Percentiles rank a stretch among this genome's conserved stretches.
These are phyloP conservation scores for Cerastis leucographa DNA, from an alignment of 2,888 invertebrate species.

Conservation along the genomic window DNA sequence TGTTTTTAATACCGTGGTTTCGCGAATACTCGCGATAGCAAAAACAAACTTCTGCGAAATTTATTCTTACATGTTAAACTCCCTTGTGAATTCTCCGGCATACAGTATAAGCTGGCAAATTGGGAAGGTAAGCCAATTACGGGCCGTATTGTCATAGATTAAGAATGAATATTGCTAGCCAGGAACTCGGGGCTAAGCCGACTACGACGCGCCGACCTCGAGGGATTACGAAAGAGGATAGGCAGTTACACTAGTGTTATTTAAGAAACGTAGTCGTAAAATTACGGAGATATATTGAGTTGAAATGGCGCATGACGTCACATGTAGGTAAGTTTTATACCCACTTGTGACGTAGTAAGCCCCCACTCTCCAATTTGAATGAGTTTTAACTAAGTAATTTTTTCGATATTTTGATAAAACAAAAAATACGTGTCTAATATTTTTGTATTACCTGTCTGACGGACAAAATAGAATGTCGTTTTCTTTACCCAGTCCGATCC, in stretches of 20 bases:
- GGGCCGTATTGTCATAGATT: slow-evolving; percentile 14
- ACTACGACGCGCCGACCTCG: slow-evolving; percentile 6
- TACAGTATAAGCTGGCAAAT: slow-evolving; percentile 17
- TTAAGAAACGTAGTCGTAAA: no score
- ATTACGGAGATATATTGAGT: no score
- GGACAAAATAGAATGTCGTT: no score
- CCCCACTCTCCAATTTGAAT: no score
- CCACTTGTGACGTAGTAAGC: no score
- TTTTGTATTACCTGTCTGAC: no score
- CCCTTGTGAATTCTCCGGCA: slow-evolving; percentile 5
- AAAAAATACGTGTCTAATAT: no score
- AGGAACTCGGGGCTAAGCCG: slow-evolving; percentile 1
- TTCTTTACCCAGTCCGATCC: no score
- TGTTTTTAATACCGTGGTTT: neutral
- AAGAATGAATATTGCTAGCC: slow-evolving; percentile 20
- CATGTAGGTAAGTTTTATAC: no score
- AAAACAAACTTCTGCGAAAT: neutral
- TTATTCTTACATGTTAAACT: neutral
- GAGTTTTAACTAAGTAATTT: no score
- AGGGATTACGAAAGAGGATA: neutral
- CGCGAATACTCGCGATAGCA: neutral
- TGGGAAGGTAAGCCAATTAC: slow-evolving; percentile 37
- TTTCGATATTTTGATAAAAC: no score
- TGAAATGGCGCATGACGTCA: no score
- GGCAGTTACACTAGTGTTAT: neutral